Evolutionary conservation across 2,888 invertebrate species (phyloP).

Genomic region (Mantis religiosa): DNA sequence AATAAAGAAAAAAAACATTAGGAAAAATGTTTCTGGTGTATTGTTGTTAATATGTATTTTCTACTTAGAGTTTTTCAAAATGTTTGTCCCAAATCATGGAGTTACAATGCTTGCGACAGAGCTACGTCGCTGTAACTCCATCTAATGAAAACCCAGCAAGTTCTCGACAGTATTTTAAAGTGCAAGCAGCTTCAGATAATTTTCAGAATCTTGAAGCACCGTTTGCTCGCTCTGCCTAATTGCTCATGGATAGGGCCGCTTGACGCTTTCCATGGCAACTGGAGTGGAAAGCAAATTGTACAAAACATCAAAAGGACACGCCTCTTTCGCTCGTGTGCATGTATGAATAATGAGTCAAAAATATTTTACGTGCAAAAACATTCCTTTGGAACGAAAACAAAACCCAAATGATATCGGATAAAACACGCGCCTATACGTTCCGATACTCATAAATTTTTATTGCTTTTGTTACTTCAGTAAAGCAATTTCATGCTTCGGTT

Average conservation of each 20-base stretch:
- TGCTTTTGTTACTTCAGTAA: background rate
- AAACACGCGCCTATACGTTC: background rate
- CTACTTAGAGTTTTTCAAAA: too few relatives aligned
- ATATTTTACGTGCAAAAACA: background rate
- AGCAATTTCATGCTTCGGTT: background rate
- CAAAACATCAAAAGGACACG: background rate
- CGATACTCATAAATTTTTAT: background rate
- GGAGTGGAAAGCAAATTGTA: background rate
- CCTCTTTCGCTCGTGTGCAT: background rate
- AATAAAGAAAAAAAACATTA: too few relatives aligned
- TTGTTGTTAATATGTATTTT: too few relatives aligned
- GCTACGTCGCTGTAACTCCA: too few relatives aligned
- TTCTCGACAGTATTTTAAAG: too few relatives aligned
- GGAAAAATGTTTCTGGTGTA: too few relatives aligned
- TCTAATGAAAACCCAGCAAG: too few relatives aligned
- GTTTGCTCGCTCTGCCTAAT: too few relatives aligned
- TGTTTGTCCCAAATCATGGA: too few relatives aligned
- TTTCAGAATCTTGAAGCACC: too few relatives aligned
- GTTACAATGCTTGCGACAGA: too few relatives aligned
- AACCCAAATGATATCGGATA: background rate
- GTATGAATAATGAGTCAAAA: background rate
- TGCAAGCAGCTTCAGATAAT: too few relatives aligned
- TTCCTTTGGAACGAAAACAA: background rate
- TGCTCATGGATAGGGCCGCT: background rate
- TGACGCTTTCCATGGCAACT: background rate